Evolutionary conservation across 2,888 invertebrate species (phyloP).

Genomic region (Sinelater perroti): DNA sequence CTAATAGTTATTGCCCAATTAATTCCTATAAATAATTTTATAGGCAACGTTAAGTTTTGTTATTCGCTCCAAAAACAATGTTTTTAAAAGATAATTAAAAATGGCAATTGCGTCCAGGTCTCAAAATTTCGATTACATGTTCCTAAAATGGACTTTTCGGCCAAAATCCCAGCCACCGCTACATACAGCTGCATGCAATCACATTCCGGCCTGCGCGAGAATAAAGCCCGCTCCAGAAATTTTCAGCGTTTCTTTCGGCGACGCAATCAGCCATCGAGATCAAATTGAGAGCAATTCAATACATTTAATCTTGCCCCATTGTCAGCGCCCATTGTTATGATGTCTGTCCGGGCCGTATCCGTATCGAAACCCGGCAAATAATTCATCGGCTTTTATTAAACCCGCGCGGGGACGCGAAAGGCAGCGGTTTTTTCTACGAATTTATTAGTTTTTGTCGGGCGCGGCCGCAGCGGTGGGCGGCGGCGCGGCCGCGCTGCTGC

Average conservation of each 20-base stretch:
- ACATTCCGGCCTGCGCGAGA: no score
- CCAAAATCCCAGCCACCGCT: no score
- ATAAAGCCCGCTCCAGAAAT: constrained; percentile 26
- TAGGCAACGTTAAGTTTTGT: no score
- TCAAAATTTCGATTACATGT: no score
- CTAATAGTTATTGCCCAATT: no score
- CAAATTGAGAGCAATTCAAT: constrained; percentile 36
- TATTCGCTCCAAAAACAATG: no score
- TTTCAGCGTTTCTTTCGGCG: constrained; percentile 30
- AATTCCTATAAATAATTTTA: no score
- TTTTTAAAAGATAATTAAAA: no score
- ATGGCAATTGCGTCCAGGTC: no score
- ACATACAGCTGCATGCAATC: no score
- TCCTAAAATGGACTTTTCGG: not conserved
- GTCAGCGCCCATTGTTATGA: constrained; percentile 30
- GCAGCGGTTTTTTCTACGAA: constrained; percentile 6
- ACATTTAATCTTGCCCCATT: constrained; percentile 32
- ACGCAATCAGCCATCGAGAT: constrained; percentile 34
- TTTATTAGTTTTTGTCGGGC: constrained; percentile 16
- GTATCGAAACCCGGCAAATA: constrained; percentile 25
- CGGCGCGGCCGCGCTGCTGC: constrained; percentile 1
- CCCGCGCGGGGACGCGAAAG: not conserved
- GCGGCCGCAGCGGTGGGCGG: no score
- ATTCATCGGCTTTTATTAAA: constrained; percentile 30
- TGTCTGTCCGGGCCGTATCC: constrained; percentile 24